Evolutionary conservation across 2,797 vertebrate genomes (phyloP).

Genomic region (Coilia nasus): DNA sequence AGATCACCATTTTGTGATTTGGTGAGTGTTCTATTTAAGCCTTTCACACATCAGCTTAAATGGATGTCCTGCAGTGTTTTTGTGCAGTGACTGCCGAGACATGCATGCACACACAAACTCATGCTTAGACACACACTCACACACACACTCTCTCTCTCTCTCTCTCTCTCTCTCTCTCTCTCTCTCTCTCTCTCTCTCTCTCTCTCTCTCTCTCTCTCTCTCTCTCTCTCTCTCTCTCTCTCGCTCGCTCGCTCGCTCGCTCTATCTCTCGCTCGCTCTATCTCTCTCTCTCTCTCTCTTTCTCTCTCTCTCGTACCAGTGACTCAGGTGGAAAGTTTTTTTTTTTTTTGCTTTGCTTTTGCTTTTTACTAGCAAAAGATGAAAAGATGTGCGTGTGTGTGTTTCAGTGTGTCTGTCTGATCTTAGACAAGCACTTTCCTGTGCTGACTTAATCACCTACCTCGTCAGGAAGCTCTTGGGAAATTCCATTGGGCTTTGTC

Average conservation of each 20-base stretch:
- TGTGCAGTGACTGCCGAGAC: neutral
- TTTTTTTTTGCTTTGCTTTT: neutral
- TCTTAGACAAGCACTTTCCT: neutral
- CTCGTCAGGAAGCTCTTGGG: neutral
- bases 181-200: neutral
- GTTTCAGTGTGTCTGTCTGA: conserved; percentile 5
- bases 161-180: no score
- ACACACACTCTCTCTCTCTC: neutral
- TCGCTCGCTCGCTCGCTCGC: no score
- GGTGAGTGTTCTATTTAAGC: neutral
- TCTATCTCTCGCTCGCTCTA: no score
- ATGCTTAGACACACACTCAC: neutral
- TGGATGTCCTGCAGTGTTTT: neutral
- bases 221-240: no score
- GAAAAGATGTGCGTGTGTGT: neutral
- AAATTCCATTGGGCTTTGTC: neutral
- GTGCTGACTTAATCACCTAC: conserved; percentile 3
- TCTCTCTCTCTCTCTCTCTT: no score
- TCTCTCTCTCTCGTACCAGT: neutral
- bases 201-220: neutral
- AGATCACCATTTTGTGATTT: neutral
- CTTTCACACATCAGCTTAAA: neutral
- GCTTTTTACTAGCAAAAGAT: neutral
- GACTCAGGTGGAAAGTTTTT: conserved; percentile 5
- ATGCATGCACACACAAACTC: neutral